Evolutionary conservation across 2,113 vertebrate species (phyloP).

Genomic region (Clupea harengus): DNA sequence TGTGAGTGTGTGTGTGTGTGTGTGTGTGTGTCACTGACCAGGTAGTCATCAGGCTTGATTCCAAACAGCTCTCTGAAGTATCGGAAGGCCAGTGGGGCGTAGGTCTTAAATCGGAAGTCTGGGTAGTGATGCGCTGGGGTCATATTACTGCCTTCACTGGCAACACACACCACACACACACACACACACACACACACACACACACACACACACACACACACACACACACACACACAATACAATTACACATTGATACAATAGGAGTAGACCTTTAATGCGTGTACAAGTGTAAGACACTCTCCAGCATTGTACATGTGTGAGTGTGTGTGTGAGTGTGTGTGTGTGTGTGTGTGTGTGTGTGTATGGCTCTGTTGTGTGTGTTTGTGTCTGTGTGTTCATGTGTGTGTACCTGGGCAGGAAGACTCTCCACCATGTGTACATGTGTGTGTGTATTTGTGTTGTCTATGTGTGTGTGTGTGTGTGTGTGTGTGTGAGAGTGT

Average conservation of each 20-base stretch:
- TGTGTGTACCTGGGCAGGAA: background rate
- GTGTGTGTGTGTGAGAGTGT: background rate
- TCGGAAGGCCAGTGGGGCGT: slow-evolving; percentile 92
- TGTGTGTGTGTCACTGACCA: slow-evolving; percentile 74
- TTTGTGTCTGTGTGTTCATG: background rate
- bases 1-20: background rate
- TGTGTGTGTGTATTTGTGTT: no score
- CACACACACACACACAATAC: background rate
- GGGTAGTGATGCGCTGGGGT: slow-evolving; percentile 95
- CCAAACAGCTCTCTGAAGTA: slow-evolving; percentile 97
- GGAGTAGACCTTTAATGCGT: no score
- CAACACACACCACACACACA: slow-evolving; percentile 13
- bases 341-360: no score
- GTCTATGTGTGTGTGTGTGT: background rate
- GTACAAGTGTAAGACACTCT: no score
- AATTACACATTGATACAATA: no score
- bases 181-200: background rate
- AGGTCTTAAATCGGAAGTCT: slow-evolving; percentile 94
- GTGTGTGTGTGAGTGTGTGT: no score
- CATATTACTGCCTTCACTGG: slow-evolving; percentile 90
- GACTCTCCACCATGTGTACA: background rate
- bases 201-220: background rate
- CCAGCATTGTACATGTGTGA: no score
- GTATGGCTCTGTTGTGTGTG: no score
- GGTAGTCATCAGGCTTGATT: slow-evolving; percentile 95